Conservation (phyloP, 1,140 invertebrate genomes). For the Habropoda laboriosa region DNA sequence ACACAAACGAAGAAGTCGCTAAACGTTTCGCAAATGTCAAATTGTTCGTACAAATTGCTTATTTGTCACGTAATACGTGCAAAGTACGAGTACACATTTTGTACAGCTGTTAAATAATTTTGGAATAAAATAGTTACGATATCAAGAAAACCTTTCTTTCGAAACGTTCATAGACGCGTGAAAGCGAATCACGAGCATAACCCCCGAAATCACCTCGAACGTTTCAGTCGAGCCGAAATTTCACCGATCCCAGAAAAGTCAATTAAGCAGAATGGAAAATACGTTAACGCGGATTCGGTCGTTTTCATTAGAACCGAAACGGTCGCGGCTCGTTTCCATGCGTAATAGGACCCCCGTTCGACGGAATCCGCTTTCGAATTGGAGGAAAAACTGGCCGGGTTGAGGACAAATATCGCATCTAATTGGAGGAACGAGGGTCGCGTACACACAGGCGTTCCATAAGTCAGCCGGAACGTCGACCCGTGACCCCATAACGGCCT, state of each 20-base stretch:
- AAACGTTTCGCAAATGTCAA: too few species aligned
- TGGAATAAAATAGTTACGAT: too few species aligned
- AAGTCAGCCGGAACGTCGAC: conserved; percentile 49
- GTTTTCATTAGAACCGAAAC: neutral
- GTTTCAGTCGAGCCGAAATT: neutral
- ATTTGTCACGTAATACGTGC: too few species aligned
- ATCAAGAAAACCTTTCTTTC: too few species aligned
- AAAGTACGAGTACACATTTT: too few species aligned
- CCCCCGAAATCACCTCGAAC: neutral
- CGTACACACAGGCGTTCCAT: conserved; percentile 3
- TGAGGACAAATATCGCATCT: conserved; percentile 34
- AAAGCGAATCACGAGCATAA: too few species aligned
- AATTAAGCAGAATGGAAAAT: neutral
- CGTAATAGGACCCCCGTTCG: neutral
- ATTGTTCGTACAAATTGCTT: too few species aligned
- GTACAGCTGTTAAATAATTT: too few species aligned
- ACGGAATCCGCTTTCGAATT: neutral
- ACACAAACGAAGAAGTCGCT: too few species aligned
- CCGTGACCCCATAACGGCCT: conserved; percentile 51
- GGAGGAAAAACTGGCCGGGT: neutral
- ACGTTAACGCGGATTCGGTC: neutral
- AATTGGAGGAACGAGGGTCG: conserved; percentile 30
- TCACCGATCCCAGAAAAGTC: neutral
- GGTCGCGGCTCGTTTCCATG: conserved; percentile 1
- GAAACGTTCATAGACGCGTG: too few species aligned